phyloP scores from a whole-genome alignment of 2,113 vertebrate genomes.

The Nipponia nippon region DNA sequence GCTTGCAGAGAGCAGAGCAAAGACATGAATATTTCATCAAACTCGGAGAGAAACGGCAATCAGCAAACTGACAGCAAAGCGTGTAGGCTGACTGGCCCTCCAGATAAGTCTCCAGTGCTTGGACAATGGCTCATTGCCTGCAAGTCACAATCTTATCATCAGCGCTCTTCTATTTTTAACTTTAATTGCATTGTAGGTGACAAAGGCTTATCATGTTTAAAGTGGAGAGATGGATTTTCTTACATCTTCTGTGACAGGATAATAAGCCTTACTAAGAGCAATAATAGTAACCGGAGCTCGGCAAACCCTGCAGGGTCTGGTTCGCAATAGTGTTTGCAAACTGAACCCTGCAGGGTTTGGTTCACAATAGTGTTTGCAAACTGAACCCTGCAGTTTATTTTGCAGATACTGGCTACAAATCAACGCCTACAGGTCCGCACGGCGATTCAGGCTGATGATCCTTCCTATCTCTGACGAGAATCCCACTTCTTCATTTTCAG shows the following conservation, averaged over 20 bases:
- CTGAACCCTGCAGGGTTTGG: not conserved
- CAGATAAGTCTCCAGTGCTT: slow-evolving; percentile 65
- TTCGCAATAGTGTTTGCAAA: not conserved
- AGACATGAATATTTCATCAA: slow-evolving; percentile 87
- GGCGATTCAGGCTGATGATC: not conserved
- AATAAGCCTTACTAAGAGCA: slow-evolving; percentile 62
- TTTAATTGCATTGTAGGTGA: slow-evolving; percentile 76
- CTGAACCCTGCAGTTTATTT: not conserved
- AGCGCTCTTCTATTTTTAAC: slow-evolving; percentile 73
- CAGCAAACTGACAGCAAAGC: slow-evolving; percentile 69
- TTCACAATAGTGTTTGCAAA: slow-evolving; percentile 1
- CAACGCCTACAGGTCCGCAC: not conserved
- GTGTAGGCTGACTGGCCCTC: slow-evolving; percentile 65
- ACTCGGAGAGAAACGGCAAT: slow-evolving; percentile 74
- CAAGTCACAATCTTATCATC: slow-evolving; percentile 69
- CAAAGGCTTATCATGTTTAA: slow-evolving; percentile 74
- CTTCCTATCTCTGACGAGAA: not conserved
- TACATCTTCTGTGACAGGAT: slow-evolving; percentile 67
- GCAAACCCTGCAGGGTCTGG: not conserved
- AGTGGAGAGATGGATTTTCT: slow-evolving; percentile 72
- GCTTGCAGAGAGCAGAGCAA: slow-evolving; percentile 78
- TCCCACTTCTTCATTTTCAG: not conserved
- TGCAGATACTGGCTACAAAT: not conserved
- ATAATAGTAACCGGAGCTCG: slow-evolving; percentile 42
- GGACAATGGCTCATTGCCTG: slow-evolving; percentile 71